A percentile compares a stretch with the other conserved stretches of the same genome.
These are phyloP conservation scores for Lordiphosa stackelbergi DNA, from an alignment of 1,140 invertebrate genomes.

Conservation along the genomic window DNA sequence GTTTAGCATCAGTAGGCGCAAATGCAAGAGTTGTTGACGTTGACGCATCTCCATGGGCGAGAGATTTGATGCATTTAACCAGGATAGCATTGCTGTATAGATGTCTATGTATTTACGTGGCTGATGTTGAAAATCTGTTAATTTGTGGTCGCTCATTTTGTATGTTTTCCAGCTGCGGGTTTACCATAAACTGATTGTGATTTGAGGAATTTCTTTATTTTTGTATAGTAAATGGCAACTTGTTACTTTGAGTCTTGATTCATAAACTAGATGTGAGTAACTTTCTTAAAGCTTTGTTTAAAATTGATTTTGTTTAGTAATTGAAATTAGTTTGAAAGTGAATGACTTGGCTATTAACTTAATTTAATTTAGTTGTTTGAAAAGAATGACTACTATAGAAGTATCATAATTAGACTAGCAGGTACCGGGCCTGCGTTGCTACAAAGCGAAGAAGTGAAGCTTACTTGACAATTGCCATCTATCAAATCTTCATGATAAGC, in stretches of 20 bases:
- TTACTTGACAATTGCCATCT: too few species aligned
- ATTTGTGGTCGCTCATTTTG: neutral
- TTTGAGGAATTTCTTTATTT: neutral
- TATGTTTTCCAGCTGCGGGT: neutral
- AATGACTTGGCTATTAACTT: too few species aligned
- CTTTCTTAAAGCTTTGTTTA: neutral
- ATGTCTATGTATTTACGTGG: slow-evolving; percentile 7
- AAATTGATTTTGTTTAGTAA: neutral
- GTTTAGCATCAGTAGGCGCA: slow-evolving; percentile 27
- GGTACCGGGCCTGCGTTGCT: too few species aligned
- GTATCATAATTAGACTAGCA: too few species aligned
- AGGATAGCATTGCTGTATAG: slow-evolving; percentile 2
- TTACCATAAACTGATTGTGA: neutral
- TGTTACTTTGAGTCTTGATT: too few species aligned
- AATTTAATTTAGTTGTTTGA: too few species aligned
- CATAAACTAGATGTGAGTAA: neutral
- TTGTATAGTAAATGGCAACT: neutral
- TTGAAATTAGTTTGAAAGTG: too few species aligned
- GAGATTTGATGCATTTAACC: slow-evolving; percentile 16
- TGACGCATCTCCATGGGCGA: slow-evolving; percentile 10
- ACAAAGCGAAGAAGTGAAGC: too few species aligned
- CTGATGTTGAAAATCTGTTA: neutral
- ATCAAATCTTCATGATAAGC: too few species aligned
- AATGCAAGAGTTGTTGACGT: slow-evolving; percentile 6
- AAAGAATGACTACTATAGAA: too few species aligned